A percentile compares a stretch with the other conserved stretches of the same genome.
Conservation (phyloP, 2,888 invertebrate genomes). For the Pilophorus perplexus region DNA sequence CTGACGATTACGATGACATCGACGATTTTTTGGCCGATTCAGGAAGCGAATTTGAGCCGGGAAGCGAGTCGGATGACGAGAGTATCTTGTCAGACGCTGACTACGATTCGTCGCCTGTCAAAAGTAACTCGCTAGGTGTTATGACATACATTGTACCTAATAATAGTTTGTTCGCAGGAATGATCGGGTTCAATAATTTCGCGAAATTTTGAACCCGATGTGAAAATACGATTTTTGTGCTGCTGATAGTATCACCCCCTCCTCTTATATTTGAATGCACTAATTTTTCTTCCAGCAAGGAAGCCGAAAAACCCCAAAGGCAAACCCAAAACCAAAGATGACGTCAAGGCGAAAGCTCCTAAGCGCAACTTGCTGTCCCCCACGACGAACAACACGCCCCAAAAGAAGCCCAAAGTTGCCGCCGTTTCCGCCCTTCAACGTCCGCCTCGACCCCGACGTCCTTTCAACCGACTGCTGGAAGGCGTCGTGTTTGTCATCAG, state of each 20-base stretch:
- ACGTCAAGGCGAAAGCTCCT: neutral
- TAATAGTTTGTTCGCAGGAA: no score
- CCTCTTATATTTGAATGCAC: neutral
- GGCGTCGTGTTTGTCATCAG: constrained; percentile 77
- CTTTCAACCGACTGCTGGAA: constrained; percentile 61
- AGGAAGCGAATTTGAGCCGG: constrained; percentile 43
- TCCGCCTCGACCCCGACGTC: constrained; percentile 51
- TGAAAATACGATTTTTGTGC: neutral
- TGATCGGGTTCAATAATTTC: no score
- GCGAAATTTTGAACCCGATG: neutral
- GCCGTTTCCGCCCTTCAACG: constrained; percentile 10
- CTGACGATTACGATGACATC: constrained; percentile 35
- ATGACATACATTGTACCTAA: no score
- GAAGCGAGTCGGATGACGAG: constrained; percentile 13
- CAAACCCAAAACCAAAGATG: neutral
- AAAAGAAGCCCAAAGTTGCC: constrained; percentile 11
- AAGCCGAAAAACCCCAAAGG: constrained; percentile 9
- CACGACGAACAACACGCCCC: neutral
- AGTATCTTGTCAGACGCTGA: constrained; percentile 19
- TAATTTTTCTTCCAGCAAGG: constrained; percentile 14
- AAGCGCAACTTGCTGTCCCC: neutral
- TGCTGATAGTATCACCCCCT: neutral
- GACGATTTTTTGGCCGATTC: constrained; percentile 41
- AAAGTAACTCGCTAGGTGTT: no score
- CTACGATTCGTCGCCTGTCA: neutral